Evolutionary conservation across 2,888 invertebrate species (phyloP).

Genomic region (Andrena trimmerana): DNA sequence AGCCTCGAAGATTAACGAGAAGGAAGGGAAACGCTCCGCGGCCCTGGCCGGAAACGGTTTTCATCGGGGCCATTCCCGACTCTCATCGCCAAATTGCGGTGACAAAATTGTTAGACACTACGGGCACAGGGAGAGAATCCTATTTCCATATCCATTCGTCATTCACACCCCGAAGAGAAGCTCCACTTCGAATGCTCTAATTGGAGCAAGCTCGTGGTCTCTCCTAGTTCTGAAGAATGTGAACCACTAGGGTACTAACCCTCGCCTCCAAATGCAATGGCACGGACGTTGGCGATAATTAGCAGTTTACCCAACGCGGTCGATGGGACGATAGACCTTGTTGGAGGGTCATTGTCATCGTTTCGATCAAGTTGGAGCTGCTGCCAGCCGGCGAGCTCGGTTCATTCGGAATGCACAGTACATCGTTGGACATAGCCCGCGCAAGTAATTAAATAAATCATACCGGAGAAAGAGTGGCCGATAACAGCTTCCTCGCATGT

Average conservation of each 20-base stretch:
- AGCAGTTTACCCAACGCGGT: too few species aligned
- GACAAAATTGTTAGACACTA: background rate
- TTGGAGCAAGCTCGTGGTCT: background rate
- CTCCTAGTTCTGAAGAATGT: background rate
- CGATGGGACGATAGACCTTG: background rate
- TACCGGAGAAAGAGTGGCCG: background rate
- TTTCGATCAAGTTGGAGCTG: background rate
- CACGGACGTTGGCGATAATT: background rate
- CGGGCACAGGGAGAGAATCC: too few species aligned
- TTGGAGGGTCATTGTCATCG: background rate
- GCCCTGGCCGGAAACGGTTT: conserved; percentile 19
- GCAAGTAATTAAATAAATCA: conserved; percentile 8
- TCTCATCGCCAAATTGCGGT: background rate
- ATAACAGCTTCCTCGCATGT: conserved; percentile 1
- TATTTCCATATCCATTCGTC: too few species aligned
- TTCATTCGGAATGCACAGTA: background rate
- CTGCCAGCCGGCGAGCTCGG: background rate
- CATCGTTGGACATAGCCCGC: background rate
- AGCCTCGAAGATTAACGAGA: conserved; percentile 58
- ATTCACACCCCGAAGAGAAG: too few species aligned
- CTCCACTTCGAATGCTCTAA: background rate
- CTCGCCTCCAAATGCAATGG: background rate
- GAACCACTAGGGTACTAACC: too few species aligned
- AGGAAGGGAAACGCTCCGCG: conserved; percentile 59
- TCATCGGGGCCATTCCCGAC: conserved; percentile 13